These are phyloP conservation scores for Alloplasta piceator DNA, from an alignment of 2,888 invertebrate genomes.

Conservation along the genomic window DNA sequence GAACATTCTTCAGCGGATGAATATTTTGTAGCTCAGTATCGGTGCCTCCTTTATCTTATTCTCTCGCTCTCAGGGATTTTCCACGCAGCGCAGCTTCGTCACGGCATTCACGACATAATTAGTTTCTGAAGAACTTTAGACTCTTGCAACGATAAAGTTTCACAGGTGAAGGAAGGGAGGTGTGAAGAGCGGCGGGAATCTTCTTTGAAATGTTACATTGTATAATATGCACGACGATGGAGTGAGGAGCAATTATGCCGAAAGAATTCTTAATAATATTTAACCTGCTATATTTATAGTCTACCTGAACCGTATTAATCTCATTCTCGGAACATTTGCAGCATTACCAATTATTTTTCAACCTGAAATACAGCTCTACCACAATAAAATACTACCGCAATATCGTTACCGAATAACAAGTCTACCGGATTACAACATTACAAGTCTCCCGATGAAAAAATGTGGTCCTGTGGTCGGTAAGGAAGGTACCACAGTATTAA, in stretches of 20 bases:
- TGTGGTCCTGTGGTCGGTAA: no score
- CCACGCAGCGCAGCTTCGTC: slow-evolving; percentile 33
- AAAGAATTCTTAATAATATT: slow-evolving; percentile 39
- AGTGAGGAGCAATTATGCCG: slow-evolving; percentile 32
- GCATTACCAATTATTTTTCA: no score
- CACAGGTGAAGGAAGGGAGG: slow-evolving; percentile 28
- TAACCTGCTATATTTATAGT: slow-evolving; percentile 30
- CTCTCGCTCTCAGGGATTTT: slow-evolving; percentile 2
- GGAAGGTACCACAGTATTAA: no score
- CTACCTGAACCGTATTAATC: background rate
- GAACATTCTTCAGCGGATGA: slow-evolving; percentile 36
- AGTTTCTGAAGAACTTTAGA: slow-evolving; percentile 58
- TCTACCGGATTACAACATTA: no score
- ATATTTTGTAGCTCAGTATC: slow-evolving; percentile 39
- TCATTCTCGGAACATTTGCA: background rate
- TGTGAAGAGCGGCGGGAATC: slow-evolving; percentile 38
- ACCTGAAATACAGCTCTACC: no score
- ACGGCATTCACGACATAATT: slow-evolving; percentile 66
- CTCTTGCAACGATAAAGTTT: slow-evolving; percentile 38
- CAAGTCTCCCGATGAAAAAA: no score
- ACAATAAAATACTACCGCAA: no score
- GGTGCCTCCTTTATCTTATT: background rate
- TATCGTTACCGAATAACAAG: no score
- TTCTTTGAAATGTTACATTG: slow-evolving; percentile 21
- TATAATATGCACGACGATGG: background rate